Evolutionary conservation across 1,140 invertebrate genomes (phyloP), one percentile per base, ranked within the genome.

Genomic region (Scaptomyza hsui): DNA sequence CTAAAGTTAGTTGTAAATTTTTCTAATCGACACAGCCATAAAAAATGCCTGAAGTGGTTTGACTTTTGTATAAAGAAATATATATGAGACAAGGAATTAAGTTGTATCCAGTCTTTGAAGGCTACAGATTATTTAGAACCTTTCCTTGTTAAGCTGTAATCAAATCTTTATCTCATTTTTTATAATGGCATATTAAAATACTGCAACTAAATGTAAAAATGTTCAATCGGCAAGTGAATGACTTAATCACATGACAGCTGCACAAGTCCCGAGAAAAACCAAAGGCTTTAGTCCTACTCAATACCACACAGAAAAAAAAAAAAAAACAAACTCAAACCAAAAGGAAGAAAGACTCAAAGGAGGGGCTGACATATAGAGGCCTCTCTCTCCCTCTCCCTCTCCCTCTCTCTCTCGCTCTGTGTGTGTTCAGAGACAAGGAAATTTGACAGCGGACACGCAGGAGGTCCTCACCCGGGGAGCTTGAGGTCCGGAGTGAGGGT

Each of bases 371-470:
- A 18, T 49, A 16, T 21, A 49, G 53, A 49, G 44, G 63, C 45
- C 44, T 70, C 5, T 29, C 6, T 29, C 19, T 21, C n/a, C n/a
- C n/a, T n/a, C n/a, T n/a, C n/a, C n/a, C n/a, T n/a, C n/a, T n/a
- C n/a, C n/a, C n/a, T n/a, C n/a, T n/a, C n/a, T n/a, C n/a, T n/a
- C n/a, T n/a, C n/a, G n/a, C n/a, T n/a, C n/a, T 9, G 26, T 29
- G 26, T 29, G 60, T 10, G 13, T 7, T 12, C 26, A 9, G 60
- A 64, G 67, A 70, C 67, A 70, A 56, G 67, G 13, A 70, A 70
- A 56, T 64, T 70, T 70, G 67, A 70, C 60, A 70, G 60, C 51
- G 19, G 44, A 56, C 67, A 64, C 60, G 51, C 49, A 70, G 67
- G 67, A 70, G 67, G 67, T 63, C 59, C 48, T 49, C 67, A 48